A percentile compares a stretch with the other conserved stretches of the same genome.
Conservation (phyloP, 2,888 invertebrate species). For the Lithophane semibrunnea region DNA sequence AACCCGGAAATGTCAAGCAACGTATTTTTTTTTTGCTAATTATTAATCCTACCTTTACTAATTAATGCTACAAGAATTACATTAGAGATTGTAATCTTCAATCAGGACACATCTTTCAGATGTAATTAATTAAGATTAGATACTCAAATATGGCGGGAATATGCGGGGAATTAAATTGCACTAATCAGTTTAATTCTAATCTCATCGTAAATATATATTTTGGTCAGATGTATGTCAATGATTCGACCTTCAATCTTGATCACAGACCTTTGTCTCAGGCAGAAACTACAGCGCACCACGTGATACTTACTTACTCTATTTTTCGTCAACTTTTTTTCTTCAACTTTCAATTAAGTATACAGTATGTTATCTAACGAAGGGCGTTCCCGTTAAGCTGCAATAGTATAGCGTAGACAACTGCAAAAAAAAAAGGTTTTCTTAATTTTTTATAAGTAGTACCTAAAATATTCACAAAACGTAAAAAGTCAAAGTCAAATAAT, state of each 20-base stretch:
- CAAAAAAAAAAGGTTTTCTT: too few species aligned
- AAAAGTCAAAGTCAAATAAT: too few species aligned
- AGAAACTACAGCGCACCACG: background rate
- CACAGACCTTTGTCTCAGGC: background rate
- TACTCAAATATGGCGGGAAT: conserved; percentile 8
- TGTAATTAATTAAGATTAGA: conserved; percentile 51
- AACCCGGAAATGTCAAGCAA: background rate
- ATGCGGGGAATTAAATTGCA: background rate
- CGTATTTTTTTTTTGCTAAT: background rate
- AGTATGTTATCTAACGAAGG: too few species aligned
- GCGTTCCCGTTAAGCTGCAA: too few species aligned
- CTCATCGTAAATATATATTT: background rate
- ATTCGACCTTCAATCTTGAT: background rate
- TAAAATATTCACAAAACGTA: too few species aligned
- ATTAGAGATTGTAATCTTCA: conserved; percentile 47
- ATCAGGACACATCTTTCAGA: conserved; percentile 36
- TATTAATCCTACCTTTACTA: background rate
- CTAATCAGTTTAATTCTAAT: background rate
- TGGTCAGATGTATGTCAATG: background rate
- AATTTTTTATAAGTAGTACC: too few species aligned
- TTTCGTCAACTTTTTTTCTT: too few species aligned
- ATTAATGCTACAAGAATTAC: conserved; percentile 22
- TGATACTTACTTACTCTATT: background rate
- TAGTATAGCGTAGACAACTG: too few species aligned
- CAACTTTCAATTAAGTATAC: background rate